phyloP scores from a whole-genome alignment of 1,140 invertebrate species.

The Brachionus koreanus region DNA sequence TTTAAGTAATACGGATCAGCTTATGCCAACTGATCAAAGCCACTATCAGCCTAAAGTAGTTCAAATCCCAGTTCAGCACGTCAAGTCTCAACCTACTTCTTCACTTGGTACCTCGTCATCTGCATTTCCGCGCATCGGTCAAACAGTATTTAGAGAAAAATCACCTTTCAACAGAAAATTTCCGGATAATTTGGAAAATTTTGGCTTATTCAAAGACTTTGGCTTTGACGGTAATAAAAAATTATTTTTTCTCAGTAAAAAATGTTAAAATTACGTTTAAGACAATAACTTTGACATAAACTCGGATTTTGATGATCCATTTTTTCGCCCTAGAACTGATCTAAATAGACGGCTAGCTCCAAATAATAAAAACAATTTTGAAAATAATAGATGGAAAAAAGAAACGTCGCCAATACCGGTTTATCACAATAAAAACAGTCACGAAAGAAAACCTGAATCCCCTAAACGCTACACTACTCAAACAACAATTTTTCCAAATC shows the following conservation, averaged over 20 bases:
- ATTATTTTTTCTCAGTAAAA: neutral
- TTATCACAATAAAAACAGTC: neutral
- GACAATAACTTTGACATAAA: neutral
- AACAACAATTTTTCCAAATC: constrained; percentile 12
- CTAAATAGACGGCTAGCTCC: neutral
- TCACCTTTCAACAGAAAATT: neutral
- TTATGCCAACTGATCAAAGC: neutral
- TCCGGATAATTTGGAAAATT: neutral
- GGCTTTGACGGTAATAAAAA: neutral
- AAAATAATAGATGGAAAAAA: neutral
- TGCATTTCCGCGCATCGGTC: neutral
- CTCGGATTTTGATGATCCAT: neutral
- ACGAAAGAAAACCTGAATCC: neutral
- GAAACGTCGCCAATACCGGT: constrained; percentile 6
- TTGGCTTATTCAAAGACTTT: neutral
- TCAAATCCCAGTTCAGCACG: constrained; percentile 11
- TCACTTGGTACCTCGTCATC: neutral
- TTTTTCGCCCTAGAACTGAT: neutral
- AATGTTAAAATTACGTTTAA: neutral
- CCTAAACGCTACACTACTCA: constrained; percentile 9
- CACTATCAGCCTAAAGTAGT: neutral
- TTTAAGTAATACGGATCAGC: neutral
- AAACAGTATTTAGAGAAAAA: neutral
- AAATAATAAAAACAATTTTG: neutral
- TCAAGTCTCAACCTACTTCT: neutral